A percentile compares a stretch with the other conserved stretches of the same genome.
Evolutionary conservation across 2,113 vertebrate genomes (phyloP).

Genomic region (Phainopepla nitens): DNA sequence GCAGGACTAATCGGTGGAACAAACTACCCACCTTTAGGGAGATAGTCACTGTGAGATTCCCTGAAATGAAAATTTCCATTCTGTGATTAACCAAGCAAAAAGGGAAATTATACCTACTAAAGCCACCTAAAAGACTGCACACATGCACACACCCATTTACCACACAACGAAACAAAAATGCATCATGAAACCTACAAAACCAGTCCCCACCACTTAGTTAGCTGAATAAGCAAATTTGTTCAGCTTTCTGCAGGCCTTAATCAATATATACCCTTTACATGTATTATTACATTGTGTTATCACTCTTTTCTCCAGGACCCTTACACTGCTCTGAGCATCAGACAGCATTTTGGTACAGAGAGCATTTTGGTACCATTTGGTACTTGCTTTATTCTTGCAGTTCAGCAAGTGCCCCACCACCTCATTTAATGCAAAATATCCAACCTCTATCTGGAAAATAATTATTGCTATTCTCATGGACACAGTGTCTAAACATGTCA

Average conservation of each 20-base stretch:
- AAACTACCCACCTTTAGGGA: conserved; percentile 11
- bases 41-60: background rate
- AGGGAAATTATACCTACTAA: background rate
- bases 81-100: background rate
- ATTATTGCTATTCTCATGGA: background rate
- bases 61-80: conserved; percentile 13
- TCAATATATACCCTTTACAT: background rate
- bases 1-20: conserved; percentile 22
- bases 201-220: background rate
- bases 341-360: background rate
- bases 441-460: background rate
- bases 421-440: background rate
- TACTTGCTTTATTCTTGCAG: background rate
- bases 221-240: background rate
- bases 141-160: background rate
- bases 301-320: background rate
- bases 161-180: background rate
- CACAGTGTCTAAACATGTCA: background rate
- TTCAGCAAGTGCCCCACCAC: background rate
- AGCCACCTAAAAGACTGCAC: background rate
- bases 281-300: background rate
- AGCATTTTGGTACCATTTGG: background rate
- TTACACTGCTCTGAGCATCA: background rate
- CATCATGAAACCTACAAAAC: background rate
- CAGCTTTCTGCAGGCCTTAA: background rate